Evolutionary conservation across 1,140 invertebrate species (phyloP).

Genomic region (Olivierus martensii): DNA sequence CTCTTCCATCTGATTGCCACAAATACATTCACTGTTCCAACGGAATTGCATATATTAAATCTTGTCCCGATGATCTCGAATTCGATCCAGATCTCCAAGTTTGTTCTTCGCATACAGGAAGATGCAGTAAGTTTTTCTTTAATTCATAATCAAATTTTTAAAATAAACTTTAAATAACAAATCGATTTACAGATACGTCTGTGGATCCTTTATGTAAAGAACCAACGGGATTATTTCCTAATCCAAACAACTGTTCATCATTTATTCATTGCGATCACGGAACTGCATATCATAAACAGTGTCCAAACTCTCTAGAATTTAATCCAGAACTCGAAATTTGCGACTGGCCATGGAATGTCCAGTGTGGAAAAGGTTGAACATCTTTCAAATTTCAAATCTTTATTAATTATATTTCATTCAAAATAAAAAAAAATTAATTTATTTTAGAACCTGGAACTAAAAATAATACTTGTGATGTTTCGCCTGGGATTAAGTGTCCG

Average conservation of each 20-base stretch:
- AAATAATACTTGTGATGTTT: background rate
- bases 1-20: conserved; percentile 10
- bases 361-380: background rate
- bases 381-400: background rate
- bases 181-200: too few relatives aligned
- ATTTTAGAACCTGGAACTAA: background rate
- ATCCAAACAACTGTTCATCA: conserved; percentile 9
- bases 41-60: conserved; percentile 18
- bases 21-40: conserved; percentile 22
- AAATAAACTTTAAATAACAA: background rate
- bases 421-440: background rate
- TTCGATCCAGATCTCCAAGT: conserved; percentile 1
- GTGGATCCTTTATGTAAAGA: background rate
- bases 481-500: background rate
- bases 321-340: conserved; percentile 18
- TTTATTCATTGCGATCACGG: conserved; percentile 23
- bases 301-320: conserved; percentile 18
- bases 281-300: conserved; percentile 18
- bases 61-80: conserved; percentile 12
- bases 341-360: conserved; percentile 19
- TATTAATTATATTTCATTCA: too few relatives aligned
- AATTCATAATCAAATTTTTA: background rate
- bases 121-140: conserved; percentile 5
- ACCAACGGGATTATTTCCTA: background rate
- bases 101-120: background rate